Conservation (phyloP, 1,140 invertebrate genomes). For the Drosophila teissieri region DNA sequence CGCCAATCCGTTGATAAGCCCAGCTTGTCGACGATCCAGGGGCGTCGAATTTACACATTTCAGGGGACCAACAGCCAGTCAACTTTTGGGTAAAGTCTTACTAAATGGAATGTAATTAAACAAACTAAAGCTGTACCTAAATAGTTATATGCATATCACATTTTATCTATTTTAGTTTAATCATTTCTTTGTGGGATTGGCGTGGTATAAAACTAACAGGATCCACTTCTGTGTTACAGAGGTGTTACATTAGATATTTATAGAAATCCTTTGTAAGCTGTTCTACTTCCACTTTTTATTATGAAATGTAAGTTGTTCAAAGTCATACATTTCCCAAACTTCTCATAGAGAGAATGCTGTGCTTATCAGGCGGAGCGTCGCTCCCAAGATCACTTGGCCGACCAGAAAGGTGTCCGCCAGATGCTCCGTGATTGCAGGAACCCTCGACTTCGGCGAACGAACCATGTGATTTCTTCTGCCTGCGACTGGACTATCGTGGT, state of each 20-base stretch:
- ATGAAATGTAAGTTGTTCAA: too few species aligned
- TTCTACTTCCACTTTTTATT: too few species aligned
- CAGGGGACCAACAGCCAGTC: background rate
- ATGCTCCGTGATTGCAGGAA: constrained; percentile 21
- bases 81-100: background rate
- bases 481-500: constrained; percentile 15
- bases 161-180: too few species aligned
- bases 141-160: too few species aligned
- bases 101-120: too few species aligned
- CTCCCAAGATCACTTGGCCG: constrained; percentile 16
- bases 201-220: too few species aligned
- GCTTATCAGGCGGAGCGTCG: constrained; percentile 15
- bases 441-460: constrained; percentile 18
- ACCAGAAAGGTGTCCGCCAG: constrained; percentile 38
- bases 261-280: too few species aligned
- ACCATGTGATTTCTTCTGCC: constrained; percentile 50
- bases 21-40: constrained; percentile 3
- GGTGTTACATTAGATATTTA: too few species aligned
- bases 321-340: too few species aligned
- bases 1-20: constrained; percentile 42
- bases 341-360: background rate
- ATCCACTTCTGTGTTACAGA: too few species aligned
- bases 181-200: too few species aligned
- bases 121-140: too few species aligned
- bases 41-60: constrained; percentile 1